Evolutionary conservation across 2,888 invertebrate species (phyloP), one percentile per base, ranked within the genome.

Genomic region (Orchestes rusci): DNA sequence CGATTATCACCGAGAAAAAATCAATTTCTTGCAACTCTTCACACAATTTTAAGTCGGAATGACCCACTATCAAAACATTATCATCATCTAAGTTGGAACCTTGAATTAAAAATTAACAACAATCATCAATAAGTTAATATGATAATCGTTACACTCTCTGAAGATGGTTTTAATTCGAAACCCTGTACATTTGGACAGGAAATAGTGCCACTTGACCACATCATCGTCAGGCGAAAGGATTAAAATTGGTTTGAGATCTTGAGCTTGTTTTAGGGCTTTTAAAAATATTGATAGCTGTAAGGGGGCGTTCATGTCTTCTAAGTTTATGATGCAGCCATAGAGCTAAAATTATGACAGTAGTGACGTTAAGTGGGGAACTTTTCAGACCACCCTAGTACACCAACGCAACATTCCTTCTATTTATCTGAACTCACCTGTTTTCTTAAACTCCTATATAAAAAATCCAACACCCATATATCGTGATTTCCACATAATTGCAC

Each of bases 271-370:
- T 31, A 62, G 40, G 4, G 59, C 55, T 43, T 57, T 56, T 29
- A 65, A 48, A 50, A 62, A 63, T 15, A 56, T 53, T 31, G 58
- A 53, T 17, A 62, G 54, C 54, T 64, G 62, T 23, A 61, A 43
- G 15, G 48, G 54, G 43, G 53, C 49, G 44, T 62, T 60, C 54
- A 66, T 60, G 20, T 55, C 60, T 45, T 63, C 64, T 43, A 61
- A 55, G 50, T 66, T 66, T 51, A 67, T 47, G 48, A 67, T 60
- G 17, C 58, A 57, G 31, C 66, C 66, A 28, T 54, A 55, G 31
- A 57, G 48, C 66, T 65, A 39, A 51, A 61, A n/a, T n/a, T n/a
- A n/a, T n/a, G n/a, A n/a, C n/a, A n/a, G n/a, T n/a, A n/a, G n/a
- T n/a, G n/a, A n/a, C n/a, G n/a, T n/a, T n/a, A n/a, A n/a, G n/a